Evolutionary conservation across 2,888 invertebrate species (phyloP).

Genomic region (Machimus atricapillus): DNA sequence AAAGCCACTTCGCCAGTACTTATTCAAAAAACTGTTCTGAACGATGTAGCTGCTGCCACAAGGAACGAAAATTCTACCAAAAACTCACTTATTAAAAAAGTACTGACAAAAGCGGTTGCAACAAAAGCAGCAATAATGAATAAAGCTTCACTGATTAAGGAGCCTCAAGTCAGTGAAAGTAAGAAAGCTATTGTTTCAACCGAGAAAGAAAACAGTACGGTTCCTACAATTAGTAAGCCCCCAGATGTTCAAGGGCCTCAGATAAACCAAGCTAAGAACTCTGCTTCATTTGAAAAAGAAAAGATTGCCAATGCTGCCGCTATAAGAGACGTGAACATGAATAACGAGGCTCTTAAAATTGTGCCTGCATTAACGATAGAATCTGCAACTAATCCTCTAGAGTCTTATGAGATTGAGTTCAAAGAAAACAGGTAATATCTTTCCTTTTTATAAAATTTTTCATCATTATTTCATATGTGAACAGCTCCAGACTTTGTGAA

Average conservation of each 20-base stretch:
- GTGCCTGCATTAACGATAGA: neutral
- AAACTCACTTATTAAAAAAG: slow-evolving; percentile 40
- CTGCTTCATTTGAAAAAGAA: neutral
- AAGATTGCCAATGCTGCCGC: too few relatives aligned
- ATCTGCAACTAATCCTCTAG: neutral
- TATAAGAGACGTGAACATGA: neutral
- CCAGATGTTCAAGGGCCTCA: neutral
- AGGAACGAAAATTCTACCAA: neutral
- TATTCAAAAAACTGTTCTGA: neutral
- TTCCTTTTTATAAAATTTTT: neutral
- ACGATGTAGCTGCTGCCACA: neutral
- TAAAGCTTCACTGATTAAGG: neutral
- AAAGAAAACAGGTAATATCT: slow-evolving; percentile 20
- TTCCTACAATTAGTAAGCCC: neutral
- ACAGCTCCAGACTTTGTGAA: slow-evolving; percentile 54
- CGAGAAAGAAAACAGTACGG: neutral
- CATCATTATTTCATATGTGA: neutral
- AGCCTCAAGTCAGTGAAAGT: neutral
- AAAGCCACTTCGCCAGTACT: neutral
- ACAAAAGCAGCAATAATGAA: neutral
- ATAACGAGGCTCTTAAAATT: neutral
- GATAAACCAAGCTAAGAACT: neutral
- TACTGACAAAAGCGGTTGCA: slow-evolving; percentile 42
- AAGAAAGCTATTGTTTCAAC: neutral
- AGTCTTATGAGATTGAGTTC: neutral